Conservation (phyloP, 2,113 vertebrate genomes). For the Platycercus adscitus region DNA sequence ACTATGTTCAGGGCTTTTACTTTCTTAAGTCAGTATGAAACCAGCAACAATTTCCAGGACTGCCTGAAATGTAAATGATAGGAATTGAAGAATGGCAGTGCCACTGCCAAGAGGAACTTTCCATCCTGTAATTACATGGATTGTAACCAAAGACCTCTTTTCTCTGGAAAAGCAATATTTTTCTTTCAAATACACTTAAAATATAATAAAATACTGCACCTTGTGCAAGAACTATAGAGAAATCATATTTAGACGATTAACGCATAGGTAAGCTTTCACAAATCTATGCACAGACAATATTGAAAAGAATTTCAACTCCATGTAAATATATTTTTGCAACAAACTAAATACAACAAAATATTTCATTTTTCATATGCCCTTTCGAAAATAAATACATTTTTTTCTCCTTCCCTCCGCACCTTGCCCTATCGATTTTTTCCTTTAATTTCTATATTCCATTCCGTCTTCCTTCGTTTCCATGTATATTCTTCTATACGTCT, state of each 20-base stretch:
- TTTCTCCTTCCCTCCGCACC: neutral
- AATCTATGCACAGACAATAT: neutral
- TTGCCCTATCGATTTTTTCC: neutral
- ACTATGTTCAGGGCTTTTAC: neutral
- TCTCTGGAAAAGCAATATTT: constrained; percentile 10
- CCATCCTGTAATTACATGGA: constrained; percentile 2
- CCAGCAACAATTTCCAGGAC: neutral
- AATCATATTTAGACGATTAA: neutral
- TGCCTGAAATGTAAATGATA: constrained; percentile 10
- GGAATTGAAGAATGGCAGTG: neutral
- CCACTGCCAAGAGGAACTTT: neutral
- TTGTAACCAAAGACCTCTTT: constrained; percentile 13
- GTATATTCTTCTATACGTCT: neutral
- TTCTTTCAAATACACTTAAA: constrained; percentile 28
- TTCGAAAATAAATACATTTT: neutral
- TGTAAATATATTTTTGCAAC: neutral
- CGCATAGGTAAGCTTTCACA: neutral
- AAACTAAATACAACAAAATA: neutral
- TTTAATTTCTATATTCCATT: neutral
- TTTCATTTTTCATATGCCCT: neutral
- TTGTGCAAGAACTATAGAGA: neutral
- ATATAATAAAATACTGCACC: neutral
- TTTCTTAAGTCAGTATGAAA: constrained; percentile 37
- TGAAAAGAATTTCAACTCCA: neutral
- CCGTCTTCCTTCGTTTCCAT: neutral